Base-by-base conservation (phyloP, 1,140 invertebrate species). In the Meloidogyne chitwoodi region DNA sequence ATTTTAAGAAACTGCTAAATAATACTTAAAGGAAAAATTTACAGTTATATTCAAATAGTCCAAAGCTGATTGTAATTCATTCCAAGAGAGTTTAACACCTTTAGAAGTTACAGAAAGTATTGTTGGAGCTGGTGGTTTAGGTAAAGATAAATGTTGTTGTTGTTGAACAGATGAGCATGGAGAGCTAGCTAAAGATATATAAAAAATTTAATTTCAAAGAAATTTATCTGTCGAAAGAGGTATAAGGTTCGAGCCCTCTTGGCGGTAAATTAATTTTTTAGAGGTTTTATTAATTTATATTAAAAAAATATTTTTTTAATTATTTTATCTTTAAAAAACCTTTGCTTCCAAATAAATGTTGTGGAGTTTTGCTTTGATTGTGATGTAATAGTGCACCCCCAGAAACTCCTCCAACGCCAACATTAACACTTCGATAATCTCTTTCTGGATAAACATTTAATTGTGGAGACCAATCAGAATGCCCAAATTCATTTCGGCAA, bases 401-500 rank as follows among this genome's bases (percentile, higher is more conserved):
- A 26, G 56, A n/a, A 4, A 12, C 44, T 6, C 12, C n/a, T 19
- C 14, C 44, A n/a, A 19, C 48, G 12, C n/a, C 6, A 56, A 56
- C 48, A 22, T 48, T 48, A 19, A n/a, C 4, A 56, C 41, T 24
- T 12, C 34, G 22, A 38, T 63, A n/a, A 12, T 63, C 71, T 14
- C 65, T 56, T 61, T 73, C 71, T 5, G 63, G 64, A 19, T 77
- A 67, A 27, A 77, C 48, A 14, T 41, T 61, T n/a, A 84, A 22
- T 34, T 72, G 31, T 38, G 44, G 70, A 16, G 68, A 71, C 19
- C 27, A 68, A 29, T 80, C 83, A 69, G 83, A 84, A 12, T 69
- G 62, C 3, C 83, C 83, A 24, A 77, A 19, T 10, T 83, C 75
- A 64, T 87, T 87, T n/a, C 68, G 27, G 0, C 83, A 84, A 24